Evolutionary conservation across 1,140 invertebrate species (phyloP), one percentile per base, ranked within the genome.

Genomic region (Argopecten irradians): DNA sequence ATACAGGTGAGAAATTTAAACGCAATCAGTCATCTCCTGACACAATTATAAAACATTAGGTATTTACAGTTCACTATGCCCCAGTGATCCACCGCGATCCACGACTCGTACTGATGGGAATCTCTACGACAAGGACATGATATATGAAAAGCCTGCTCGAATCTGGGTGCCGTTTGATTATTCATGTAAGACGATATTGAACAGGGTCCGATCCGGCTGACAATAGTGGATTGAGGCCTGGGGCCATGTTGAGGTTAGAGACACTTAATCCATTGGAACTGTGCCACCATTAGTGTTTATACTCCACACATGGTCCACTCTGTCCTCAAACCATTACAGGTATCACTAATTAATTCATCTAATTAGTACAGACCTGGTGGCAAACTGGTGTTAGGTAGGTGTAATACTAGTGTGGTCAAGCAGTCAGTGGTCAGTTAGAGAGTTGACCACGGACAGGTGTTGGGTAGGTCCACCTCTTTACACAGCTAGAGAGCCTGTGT

Each of bases 261-360:
- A 71, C 55, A 71, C 28, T 71, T 71, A 71, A 71, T 71, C 55
- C 55, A 71, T n/a, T 71, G 55, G 55, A 71, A 71, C 28, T 22
- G 55, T 71, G 55, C 55, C 55, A 71, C 28, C 22, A 71, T 71
- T 71, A 71, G 19, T 71, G n/a, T 71, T 71, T 71, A 71, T 71
- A 71, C 11, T 71, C 55, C 28, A 71, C 55, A 71, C 55, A 71
- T 28, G 55, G 55, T 46, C 43, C 55, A 22, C 55, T 35, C 41
- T 82, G 86, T 86, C 86, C 71, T 16, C 34, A 39, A 39, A 55
- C 7, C 7, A 85, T 13, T 85, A 88, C 88, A 88, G 55, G 71
- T 83, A 85, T 19, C 33, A 87, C 43, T 83, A 87, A 83, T 83
- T 83, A 41, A 71, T 32, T 83, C 19, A n/a, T 33, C 86, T 83